These are phyloP conservation scores for Leptobrachium leishanense DNA, from an alignment of 2,113 vertebrate species.

Conservation along the genomic window DNA sequence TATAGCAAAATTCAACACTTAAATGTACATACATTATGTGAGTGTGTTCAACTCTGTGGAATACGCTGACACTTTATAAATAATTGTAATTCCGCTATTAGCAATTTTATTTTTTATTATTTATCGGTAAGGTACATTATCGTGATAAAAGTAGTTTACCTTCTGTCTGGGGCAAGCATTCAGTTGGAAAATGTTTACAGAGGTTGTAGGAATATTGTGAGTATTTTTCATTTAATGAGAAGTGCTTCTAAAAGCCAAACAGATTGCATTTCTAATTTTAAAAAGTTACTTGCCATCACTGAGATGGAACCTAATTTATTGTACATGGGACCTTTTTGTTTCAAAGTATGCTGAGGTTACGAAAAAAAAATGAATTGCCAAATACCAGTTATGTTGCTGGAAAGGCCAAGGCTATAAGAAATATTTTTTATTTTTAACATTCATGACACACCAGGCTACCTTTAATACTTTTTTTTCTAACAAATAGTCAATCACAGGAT, in stretches of 20 bases:
- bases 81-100: conserved; percentile 4
- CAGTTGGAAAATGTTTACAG: conserved; percentile 36
- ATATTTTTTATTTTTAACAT: conserved; percentile 26
- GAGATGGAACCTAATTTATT: conserved; percentile 48
- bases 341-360: conserved; percentile 27
- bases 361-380: conserved; percentile 40
- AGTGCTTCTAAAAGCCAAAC: conserved; percentile 32
- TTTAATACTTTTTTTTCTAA: not conserved
- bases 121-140: conserved; percentile 14
- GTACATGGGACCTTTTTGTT: conserved; percentile 42
- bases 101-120: conserved; percentile 22
- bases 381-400: conserved; percentile 40
- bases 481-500: conserved; percentile 9
- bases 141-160: conserved; percentile 30
- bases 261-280: conserved; percentile 44
- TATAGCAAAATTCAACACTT: too few species aligned
- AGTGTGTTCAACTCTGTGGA: not conserved
- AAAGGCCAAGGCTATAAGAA: conserved; percentile 25
- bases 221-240: conserved; percentile 40
- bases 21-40: not conserved
- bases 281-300: conserved; percentile 49
- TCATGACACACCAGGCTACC: conserved; percentile 12
- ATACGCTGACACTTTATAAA: not conserved
- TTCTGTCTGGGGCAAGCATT: conserved; percentile 35
- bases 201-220: conserved; percentile 32